phyloP scores from a whole-genome alignment of 2,888 invertebrate species.

The Xestia c-nigrum region DNA sequence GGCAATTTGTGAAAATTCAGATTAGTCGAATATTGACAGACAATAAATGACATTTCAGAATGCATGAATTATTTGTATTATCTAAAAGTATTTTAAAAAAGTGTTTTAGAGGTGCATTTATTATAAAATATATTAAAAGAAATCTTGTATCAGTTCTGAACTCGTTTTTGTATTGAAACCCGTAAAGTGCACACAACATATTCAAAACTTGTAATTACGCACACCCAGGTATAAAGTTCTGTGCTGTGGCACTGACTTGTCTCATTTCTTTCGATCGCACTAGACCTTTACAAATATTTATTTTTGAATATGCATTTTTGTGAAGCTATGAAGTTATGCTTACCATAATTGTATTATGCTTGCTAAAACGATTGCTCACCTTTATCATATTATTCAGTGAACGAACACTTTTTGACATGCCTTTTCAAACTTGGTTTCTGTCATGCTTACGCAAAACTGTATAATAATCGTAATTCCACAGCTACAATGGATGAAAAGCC shows the following conservation, averaged over 20 bases:
- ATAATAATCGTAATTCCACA: slow-evolving; percentile 13
- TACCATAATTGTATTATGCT: background rate
- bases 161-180: background rate
- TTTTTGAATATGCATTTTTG: background rate
- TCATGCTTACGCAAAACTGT: background rate
- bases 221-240: background rate
- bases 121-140: background rate
- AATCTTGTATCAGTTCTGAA: background rate
- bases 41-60: slow-evolving; percentile 41
- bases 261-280: background rate
- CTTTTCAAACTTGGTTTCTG: background rate
- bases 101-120: slow-evolving; percentile 8
- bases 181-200: background rate
- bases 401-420: background rate
- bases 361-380: background rate
- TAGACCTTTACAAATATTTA: background rate
- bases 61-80: slow-evolving; percentile 17
- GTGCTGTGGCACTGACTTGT: background rate
- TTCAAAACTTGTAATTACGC: background rate
- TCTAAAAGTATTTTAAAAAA: slow-evolving; percentile 9
- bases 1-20: background rate
- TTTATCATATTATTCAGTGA: background rate
- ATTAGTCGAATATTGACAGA: slow-evolving; percentile 37
- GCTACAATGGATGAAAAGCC: slow-evolving; percentile 66
- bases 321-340: background rate